phyloP scores from a whole-genome alignment of 2,113 vertebrate genomes.

The Bufo gargarizans region DNA sequence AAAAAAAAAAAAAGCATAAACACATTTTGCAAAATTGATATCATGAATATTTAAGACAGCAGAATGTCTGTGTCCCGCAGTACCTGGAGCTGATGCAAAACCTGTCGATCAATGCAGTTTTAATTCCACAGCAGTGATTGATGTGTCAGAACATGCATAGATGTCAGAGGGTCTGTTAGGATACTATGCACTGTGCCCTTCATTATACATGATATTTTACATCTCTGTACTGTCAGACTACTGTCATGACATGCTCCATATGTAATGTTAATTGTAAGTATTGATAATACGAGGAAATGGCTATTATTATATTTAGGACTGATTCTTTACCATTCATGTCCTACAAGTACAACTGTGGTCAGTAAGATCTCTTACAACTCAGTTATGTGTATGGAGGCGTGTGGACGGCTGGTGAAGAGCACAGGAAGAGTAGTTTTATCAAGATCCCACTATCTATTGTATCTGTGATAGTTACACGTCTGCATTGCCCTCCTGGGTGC shows the following conservation, averaged over 20 bases:
- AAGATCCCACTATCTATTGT: conserved; percentile 2
- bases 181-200: too few relatives aligned
- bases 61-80: not conserved
- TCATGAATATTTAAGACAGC: not conserved
- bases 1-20: too few relatives aligned
- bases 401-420: not conserved
- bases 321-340: not conserved
- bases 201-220: not conserved
- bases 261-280: not conserved
- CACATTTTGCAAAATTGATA: not conserved
- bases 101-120: not conserved
- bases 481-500: not conserved
- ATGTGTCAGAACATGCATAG: not conserved
- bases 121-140: not conserved
- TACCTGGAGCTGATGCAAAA: not conserved
- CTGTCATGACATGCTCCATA: too few relatives aligned
- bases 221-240: not conserved
- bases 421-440: not conserved
- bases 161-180: not conserved
- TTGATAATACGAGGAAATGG: not conserved
- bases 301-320: not conserved
- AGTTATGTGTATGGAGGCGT: not conserved
- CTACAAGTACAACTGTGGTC: not conserved
- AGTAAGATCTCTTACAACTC: not conserved
- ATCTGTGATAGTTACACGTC: conserved; percentile 4